Evolutionary conservation across 2,797 vertebrate species (phyloP), one percentile per base, ranked within the genome.

Genomic region (Thalassophryne amazonica): DNA sequence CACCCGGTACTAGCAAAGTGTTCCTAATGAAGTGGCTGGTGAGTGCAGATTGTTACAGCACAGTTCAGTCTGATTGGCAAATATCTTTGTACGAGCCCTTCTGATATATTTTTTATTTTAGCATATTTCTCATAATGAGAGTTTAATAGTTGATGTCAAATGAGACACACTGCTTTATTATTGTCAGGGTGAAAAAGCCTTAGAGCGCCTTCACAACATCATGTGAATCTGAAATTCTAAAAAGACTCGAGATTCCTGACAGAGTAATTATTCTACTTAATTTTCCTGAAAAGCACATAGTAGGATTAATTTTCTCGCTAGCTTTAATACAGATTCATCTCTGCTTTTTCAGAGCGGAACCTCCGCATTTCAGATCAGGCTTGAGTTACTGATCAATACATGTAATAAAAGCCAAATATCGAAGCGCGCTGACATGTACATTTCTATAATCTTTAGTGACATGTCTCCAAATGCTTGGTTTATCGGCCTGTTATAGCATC

Each of bases 371-470:
- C 21, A 30, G 46, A 36, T 48, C 4, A 6, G 34, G 50, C 51
- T 62, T 59, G 25, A 31, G 13, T 57, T 28, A 9, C 51, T 0
- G 4, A 56, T 73, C 65, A 36, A 70, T 77, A 43, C 4, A 3
- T 20, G 47, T 52, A 67, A 60, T 60, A 51, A 48, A 66, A 63
- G 54, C 58, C 47, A 45, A 58, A 63, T 59, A 58, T 58, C 10
- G 11, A 15, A 37, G 32, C 19, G n/a, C 15, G 6, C 9, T 20
- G 13, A 49, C n/a, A n/a, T n/a, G n/a, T 12, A 23, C 36, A 13
- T 0, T 3, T 4, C 18, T 30, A 39, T 3, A 35, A 21, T 24
- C 29, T 52, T 23, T 0, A 35, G 36, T 67, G 47, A 51, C 69
- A 49, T 65, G 56, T 48, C 24, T 42, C 25, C 37, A 43, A 65